A percentile compares a stretch with the other conserved stretches of the same genome.
phyloP scores from a whole-genome alignment of 2,888 invertebrate genomes.

The Piscicola geometra region DNA sequence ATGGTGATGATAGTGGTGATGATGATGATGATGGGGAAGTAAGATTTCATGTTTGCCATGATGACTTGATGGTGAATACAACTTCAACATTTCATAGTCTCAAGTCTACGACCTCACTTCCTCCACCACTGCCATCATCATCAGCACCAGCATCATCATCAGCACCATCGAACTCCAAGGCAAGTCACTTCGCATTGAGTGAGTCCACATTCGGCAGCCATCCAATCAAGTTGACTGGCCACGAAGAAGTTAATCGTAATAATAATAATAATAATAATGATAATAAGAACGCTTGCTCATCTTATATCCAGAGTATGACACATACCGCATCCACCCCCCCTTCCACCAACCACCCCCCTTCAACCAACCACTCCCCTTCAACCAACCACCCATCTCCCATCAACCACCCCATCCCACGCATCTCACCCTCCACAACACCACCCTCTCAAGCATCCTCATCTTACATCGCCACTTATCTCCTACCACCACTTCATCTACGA shows the following conservation, averaged over 20 bases:
- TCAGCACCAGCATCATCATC: slow-evolving; percentile 25
- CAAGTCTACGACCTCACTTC: not conserved
- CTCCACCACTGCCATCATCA: slow-evolving; percentile 12
- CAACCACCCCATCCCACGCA: slow-evolving; percentile 14
- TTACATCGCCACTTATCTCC: no score
- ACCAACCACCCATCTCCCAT: not conserved
- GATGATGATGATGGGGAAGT: no score
- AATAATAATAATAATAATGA: no score
- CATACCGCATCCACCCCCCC: not conserved
- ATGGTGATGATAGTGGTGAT: no score
- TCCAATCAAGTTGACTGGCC: not conserved
- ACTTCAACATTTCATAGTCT: not conserved
- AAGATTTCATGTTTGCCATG: no score
- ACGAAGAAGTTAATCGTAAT: no score
- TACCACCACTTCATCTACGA: no score
- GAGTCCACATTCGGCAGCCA: no score
- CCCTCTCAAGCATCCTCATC: slow-evolving; percentile 17
- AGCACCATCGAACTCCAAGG: slow-evolving; percentile 2
- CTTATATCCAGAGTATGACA: no score
- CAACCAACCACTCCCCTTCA: slow-evolving; percentile 1
- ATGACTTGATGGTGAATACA: no score
- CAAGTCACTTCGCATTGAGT: no score
- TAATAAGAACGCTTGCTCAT: no score
- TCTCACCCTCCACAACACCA: slow-evolving; percentile 26
- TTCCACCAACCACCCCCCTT: not conserved